These are phyloP conservation scores for Galaxias olidus DNA, from an alignment of 2,797 vertebrate species.

Conservation along the genomic window DNA sequence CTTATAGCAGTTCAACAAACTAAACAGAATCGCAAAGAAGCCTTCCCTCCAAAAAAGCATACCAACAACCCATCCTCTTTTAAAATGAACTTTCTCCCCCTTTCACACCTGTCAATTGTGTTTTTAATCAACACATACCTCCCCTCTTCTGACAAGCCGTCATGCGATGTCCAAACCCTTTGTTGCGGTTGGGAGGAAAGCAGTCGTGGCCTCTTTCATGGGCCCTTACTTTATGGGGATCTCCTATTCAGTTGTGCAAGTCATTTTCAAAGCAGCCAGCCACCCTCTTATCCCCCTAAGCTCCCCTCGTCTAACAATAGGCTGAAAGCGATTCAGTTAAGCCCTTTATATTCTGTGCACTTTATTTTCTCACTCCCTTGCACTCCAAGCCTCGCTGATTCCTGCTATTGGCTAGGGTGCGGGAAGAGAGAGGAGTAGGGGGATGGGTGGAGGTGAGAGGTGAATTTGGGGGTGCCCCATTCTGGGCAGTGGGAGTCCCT, in stretches of 20 bases:
- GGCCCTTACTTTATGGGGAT: constrained; percentile 85
- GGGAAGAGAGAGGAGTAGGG: constrained; percentile 32
- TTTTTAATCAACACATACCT: constrained; percentile 73
- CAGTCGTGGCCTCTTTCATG: constrained; percentile 81
- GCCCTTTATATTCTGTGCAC: constrained; percentile 93
- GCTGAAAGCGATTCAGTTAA: constrained; percentile 97
- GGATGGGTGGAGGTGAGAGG: constrained; percentile 11
- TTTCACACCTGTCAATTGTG: constrained; percentile 56
- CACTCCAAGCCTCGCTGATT: constrained; percentile 62
- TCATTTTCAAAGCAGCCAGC: constrained; percentile 96
- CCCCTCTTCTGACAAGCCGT: constrained; percentile 31
- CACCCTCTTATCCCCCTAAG: constrained; percentile 94
- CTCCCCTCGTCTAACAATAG: constrained; percentile 94
- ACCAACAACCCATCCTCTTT: constrained; percentile 10
- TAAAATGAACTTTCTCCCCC: constrained; percentile 62
- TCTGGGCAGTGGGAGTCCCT: constrained; percentile 79
- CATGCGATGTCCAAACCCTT: constrained; percentile 70
- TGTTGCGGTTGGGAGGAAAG: constrained; percentile 78
- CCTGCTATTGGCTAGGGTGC: constrained; percentile 74
- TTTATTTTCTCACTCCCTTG: constrained; percentile 89
- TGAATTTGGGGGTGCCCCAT: constrained; percentile 59
- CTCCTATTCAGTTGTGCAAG: constrained; percentile 94
- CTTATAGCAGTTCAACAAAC: constrained; percentile 47
- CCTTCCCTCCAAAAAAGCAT: constrained; percentile 18
- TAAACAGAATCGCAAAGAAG: constrained; percentile 41